Conservation (phyloP, 2,888 invertebrate genomes). For the Choristoneura rosaceana region DNA sequence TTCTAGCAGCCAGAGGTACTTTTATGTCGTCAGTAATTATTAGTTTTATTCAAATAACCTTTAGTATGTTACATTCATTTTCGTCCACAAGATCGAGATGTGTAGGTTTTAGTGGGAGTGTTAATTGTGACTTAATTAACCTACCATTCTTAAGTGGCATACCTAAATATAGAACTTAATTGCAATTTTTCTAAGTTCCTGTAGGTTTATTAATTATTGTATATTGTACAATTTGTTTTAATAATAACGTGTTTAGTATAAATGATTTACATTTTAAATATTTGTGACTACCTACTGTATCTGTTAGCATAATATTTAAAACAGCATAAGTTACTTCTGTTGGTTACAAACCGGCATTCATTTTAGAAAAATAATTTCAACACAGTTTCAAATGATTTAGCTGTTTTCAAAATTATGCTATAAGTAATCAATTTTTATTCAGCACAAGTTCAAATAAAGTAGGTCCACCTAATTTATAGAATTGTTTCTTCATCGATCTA, state of each 20-base stretch:
- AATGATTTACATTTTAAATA: slow-evolving; percentile 79
- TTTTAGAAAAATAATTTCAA: not conserved
- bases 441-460: slow-evolving; percentile 84
- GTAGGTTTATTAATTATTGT: slow-evolving; percentile 84
- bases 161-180: slow-evolving; percentile 84
- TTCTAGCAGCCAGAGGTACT: slow-evolving; percentile 63
- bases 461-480: slow-evolving; percentile 83
- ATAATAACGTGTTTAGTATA: slow-evolving; percentile 81
- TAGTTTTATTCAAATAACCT: slow-evolving; percentile 70
- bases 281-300: slow-evolving; percentile 70
- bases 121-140: slow-evolving; percentile 66
- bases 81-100: slow-evolving; percentile 58
- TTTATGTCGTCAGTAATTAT: slow-evolving; percentile 71
- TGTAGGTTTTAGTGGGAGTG: slow-evolving; percentile 52
- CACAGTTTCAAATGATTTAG: slow-evolving; percentile 13
- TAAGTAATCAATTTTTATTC: slow-evolving; percentile 65
- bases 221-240: slow-evolving; percentile 84
- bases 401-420: slow-evolving; percentile 67
- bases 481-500: slow-evolving; percentile 65
- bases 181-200: slow-evolving; percentile 86
- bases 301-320: slow-evolving; percentile 70
- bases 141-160: slow-evolving; percentile 82
- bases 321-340: slow-evolving; percentile 32
- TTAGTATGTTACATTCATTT: slow-evolving; percentile 64
- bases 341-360: not conserved